Evolutionary conservation across 1,140 invertebrate genomes (phyloP).

Genomic region (Drosophila yakuba): DNA sequence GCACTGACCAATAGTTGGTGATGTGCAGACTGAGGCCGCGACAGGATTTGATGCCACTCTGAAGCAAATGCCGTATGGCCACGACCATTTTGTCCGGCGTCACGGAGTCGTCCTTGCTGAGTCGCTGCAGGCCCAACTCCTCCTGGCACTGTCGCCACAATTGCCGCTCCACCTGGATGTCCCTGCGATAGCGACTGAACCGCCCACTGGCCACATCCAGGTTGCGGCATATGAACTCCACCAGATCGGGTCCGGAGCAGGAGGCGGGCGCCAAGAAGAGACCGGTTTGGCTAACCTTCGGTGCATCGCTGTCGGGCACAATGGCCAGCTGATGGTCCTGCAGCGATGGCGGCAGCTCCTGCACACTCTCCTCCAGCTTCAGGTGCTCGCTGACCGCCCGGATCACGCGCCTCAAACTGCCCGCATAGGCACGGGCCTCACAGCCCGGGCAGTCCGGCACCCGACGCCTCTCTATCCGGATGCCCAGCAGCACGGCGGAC

Average conservation of each 20-base stretch:
- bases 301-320: slow-evolving; percentile 94
- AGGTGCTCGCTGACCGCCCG: slow-evolving; percentile 93
- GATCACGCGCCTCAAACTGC: slow-evolving; percentile 91
- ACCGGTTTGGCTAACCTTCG: slow-evolving; percentile 95
- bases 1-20: slow-evolving; percentile 91
- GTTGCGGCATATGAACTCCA: slow-evolving; percentile 92
- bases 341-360: slow-evolving; percentile 89
- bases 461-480: slow-evolving; percentile 93
- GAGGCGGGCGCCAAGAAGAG: slow-evolving; percentile 95
- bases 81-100: slow-evolving; percentile 94
- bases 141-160: slow-evolving; percentile 88
- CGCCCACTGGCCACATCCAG: slow-evolving; percentile 89
- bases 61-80: slow-evolving; percentile 90
- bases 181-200: slow-evolving; percentile 90
- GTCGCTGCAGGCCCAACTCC: slow-evolving; percentile 88
- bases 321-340: slow-evolving; percentile 92
- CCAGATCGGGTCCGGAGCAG: slow-evolving; percentile 92
- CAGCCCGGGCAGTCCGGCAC: slow-evolving; percentile 92
- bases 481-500: slow-evolving; percentile 91
- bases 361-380: slow-evolving; percentile 81
- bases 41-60: slow-evolving; percentile 71
- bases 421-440: slow-evolving; percentile 90
- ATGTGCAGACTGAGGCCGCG: slow-evolving; percentile 89
- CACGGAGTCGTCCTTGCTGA: slow-evolving; percentile 95
- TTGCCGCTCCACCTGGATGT: slow-evolving; percentile 90